These are phyloP conservation scores for Daphoenositta chrysoptera DNA, from an alignment of 2,113 vertebrate species.

Conservation along the genomic window DNA sequence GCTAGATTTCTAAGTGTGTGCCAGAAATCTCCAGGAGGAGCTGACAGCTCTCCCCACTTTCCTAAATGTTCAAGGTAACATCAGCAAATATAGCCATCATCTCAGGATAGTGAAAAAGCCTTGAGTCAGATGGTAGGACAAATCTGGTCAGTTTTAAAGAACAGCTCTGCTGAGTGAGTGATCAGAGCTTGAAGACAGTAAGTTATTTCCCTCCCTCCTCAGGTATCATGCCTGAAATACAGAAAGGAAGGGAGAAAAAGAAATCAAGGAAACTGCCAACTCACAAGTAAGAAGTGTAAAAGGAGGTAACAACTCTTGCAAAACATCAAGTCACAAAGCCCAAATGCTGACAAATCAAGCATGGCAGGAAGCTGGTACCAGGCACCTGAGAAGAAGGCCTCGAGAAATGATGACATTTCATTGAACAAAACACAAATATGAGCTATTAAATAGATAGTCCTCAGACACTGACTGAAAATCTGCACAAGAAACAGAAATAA, in stretches of 20 bases:
- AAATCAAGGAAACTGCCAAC: not conserved
- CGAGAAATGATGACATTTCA: not conserved
- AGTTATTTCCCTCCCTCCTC: not conserved
- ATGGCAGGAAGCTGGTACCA: not conserved
- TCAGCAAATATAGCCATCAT: not conserved
- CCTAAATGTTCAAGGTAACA: not conserved
- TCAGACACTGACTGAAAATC: not conserved
- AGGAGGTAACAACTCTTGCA: not conserved
- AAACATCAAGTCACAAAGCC: not conserved
- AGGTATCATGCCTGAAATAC: not conserved
- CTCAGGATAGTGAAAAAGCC: not conserved
- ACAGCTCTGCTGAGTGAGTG: not conserved
- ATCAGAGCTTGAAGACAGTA: not conserved
- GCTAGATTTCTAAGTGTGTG: not conserved
- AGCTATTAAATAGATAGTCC: not conserved
- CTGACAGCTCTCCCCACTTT: not conserved
- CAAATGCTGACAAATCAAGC: not conserved
- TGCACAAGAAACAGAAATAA: not conserved
- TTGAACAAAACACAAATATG: not conserved
- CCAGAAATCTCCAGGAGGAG: not conserved
- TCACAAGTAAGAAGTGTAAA: not conserved
- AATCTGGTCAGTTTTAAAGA: not conserved
- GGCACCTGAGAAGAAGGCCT: not conserved
- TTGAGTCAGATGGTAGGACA: not conserved
- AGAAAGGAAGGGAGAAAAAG: slow-evolving; percentile 4